Evolutionary conservation across 2,888 invertebrate genomes (phyloP), one percentile per base, ranked within the genome.

Genomic region (Drosophila antonietae): DNA sequence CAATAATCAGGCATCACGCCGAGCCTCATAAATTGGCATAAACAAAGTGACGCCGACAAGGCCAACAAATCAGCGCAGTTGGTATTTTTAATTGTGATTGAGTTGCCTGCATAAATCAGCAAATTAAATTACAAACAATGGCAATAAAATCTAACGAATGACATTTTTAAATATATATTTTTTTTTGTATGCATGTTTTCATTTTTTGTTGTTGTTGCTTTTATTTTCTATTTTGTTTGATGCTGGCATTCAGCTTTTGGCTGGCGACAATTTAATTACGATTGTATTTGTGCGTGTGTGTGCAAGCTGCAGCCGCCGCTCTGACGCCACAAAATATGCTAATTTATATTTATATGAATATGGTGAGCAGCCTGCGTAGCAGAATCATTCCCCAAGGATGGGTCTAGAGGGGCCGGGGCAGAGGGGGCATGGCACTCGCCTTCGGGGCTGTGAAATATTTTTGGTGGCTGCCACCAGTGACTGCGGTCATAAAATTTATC

Each of bases 261-360:
- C 73, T 70, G 70, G 83, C 86, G 86, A 85, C 88, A 84, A 84
- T 84, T 88, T 84, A 84, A 84, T 84, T 84, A 84, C 86, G 65
- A 83, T 71, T 76, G 80, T 68, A 66, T 56, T 70, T 31, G 18
- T n/a, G 5, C 15, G 12, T 49, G 52, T 52, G 58, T 52, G 66
- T 43, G 53, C 43, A 58, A 43, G 65, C 47, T 71, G 71, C 75
- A 72, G 80, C 68, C 89, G 82, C 69, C 89, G 51, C 69, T 65
- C 70, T 78, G 89, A 80, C 87, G 89, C 88, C 87, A 75, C 87
- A 89, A 88, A 89, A 89, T 89, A 87, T 87, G 89, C 87, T 87
- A 89, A 87, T 87, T 87, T 87, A 87, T 89, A 86, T 86, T 84
- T 89, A 88, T 87, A 87, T 87, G 87, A 77, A 88, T 86, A 77